Conservation (phyloP, 2,888 invertebrate genomes). For the Cynaeus angustus region DNA sequence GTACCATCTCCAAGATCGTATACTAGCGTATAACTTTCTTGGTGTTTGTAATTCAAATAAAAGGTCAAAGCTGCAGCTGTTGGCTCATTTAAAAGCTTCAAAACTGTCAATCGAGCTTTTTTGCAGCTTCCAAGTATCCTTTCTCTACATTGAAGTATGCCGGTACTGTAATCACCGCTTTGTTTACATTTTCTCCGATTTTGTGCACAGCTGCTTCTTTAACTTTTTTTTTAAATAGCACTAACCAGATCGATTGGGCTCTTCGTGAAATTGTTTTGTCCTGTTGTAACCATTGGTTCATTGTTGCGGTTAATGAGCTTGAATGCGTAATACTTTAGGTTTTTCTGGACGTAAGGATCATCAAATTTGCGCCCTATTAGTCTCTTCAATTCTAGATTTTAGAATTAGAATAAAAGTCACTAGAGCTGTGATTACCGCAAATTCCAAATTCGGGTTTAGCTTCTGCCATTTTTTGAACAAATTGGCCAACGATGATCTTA, state of each 20-base stretch:
- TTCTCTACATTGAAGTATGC: constrained; percentile 45
- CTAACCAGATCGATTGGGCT: too few relatives aligned
- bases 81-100: constrained; percentile 43
- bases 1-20: constrained; percentile 61
- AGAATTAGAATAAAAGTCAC: background rate
- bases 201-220: constrained; percentile 31
- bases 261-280: too few relatives aligned
- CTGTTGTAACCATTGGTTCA: too few relatives aligned
- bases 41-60: constrained; percentile 2
- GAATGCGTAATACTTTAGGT: constrained; percentile 22
- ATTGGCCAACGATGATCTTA: constrained; percentile 15
- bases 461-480: constrained; percentile 16
- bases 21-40: constrained; percentile 51
- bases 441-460: constrained; percentile 1
- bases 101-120: constrained; percentile 34
- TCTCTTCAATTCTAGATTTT: constrained; percentile 28
- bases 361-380: constrained; percentile 19
- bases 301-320: too few relatives aligned
- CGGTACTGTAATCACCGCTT: constrained; percentile 48
- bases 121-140: constrained; percentile 40
- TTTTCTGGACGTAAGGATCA: constrained; percentile 23
- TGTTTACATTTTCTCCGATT: constrained; percentile 6
- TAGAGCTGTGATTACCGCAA: constrained; percentile 31
- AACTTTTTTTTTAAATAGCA: too few relatives aligned
- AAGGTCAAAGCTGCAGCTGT: constrained; percentile 40